Evolutionary conservation across 2,888 invertebrate genomes (phyloP).

Genomic region (Ligdia adustata): DNA sequence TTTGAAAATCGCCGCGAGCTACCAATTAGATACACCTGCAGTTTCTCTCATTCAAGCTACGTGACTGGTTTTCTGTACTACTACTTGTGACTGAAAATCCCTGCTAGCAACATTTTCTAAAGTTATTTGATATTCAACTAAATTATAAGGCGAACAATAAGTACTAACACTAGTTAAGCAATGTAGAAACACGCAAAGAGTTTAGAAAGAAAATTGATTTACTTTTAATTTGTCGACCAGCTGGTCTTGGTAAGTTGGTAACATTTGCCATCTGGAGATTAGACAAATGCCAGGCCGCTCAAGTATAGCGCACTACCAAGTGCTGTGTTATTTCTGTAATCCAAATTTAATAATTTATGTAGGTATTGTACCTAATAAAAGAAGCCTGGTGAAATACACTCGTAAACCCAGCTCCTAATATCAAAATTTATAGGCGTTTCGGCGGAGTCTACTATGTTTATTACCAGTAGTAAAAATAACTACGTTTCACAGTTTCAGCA

Average conservation of each 20-base stretch:
- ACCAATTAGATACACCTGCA: slow-evolving; percentile 36
- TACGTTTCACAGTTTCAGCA: slow-evolving; percentile 36
- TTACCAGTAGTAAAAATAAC: slow-evolving; percentile 36
- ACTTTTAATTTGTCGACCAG: too few species aligned
- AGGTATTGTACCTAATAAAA: slow-evolving; percentile 24
- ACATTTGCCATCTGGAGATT: neutral
- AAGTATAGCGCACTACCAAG: neutral
- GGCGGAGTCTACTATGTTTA: slow-evolving; percentile 29
- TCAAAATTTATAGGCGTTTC: slow-evolving; percentile 39
- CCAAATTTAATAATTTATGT: slow-evolving; percentile 26
- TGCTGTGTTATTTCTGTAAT: neutral
- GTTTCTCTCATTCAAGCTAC: slow-evolving; percentile 19
- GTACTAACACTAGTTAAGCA: too few species aligned
- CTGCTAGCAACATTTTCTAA: neutral
- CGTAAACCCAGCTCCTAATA: slow-evolving; percentile 38
- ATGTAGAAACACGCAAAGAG: too few species aligned
- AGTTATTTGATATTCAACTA: neutral
- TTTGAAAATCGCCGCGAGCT: slow-evolving; percentile 26
- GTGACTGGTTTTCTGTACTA: slow-evolving; percentile 16
- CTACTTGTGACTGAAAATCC: neutral
- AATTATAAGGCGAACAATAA: neutral
- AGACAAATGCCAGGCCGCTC: neutral
- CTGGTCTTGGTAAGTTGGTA: too few species aligned
- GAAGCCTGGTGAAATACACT: slow-evolving; percentile 36
- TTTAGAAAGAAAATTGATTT: too few species aligned